These are phyloP conservation scores for Heliocidaris erythrogramma DNA, from an alignment of 35 echinoderm and acorn worm species.

Conservation along the genomic window DNA sequence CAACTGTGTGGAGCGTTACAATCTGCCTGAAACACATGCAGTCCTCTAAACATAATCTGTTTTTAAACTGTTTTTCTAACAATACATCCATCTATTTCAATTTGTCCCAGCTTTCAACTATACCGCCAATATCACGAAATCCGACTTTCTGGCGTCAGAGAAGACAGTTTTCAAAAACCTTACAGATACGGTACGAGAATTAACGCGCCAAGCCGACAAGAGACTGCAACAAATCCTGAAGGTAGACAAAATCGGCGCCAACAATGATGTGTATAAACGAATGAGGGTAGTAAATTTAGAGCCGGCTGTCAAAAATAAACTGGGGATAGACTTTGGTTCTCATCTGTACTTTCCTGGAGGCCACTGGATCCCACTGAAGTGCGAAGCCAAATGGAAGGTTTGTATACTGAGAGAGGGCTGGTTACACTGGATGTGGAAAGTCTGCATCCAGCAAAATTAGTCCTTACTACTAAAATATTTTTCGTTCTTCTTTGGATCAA, in stretches of 20 bases:
- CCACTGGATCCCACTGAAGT: slow-evolving; percentile 72
- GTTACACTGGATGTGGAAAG: neutral
- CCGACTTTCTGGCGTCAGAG: neutral
- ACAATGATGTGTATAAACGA: neutral
- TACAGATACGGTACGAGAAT: neutral
- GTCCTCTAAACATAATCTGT: too few species aligned
- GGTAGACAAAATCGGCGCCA: neutral
- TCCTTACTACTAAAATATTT: too few species aligned
- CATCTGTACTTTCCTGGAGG: slow-evolving; percentile 71
- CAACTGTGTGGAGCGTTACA: too few species aligned
- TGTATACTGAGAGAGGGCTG: neutral
- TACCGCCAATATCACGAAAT: neutral
- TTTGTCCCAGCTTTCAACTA: neutral
- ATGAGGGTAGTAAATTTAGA: neutral
- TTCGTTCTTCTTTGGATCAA: too few species aligned
- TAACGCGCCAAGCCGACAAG: neutral
- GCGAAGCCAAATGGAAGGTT: slow-evolving; percentile 92
- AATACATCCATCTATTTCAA: neutral
- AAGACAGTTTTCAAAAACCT: neutral
- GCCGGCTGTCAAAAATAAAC: neutral
- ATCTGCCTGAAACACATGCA: too few species aligned
- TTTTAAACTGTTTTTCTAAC: neutral
- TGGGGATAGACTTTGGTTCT: neutral
- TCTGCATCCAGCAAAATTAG: neutral
- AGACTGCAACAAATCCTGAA: neutral